Conservation (phyloP, 2,113 vertebrate species). For the Megaleporinus macrocephalus region DNA sequence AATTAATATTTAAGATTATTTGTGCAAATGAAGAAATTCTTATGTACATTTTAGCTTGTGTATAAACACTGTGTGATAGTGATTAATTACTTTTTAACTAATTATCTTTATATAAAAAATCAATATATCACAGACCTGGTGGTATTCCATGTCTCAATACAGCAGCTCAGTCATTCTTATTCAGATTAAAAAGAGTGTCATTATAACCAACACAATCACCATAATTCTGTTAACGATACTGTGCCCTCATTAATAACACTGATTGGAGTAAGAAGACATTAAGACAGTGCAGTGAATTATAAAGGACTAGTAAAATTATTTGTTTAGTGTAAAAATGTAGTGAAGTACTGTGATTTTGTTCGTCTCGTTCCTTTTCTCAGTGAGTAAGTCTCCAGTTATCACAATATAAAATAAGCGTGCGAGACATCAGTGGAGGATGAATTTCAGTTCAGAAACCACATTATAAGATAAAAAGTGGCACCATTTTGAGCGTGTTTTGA, state of each 20-base stretch:
- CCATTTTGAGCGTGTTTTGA: background rate
- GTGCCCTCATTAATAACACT: background rate
- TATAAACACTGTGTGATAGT: background rate
- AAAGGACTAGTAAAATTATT: background rate
- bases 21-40: background rate
- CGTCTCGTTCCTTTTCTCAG: background rate
- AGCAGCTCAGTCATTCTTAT: background rate
- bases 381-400: too few species aligned
- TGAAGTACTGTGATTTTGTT: background rate
- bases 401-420: background rate
- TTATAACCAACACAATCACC: background rate
- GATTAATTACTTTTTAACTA: background rate
- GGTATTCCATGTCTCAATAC: background rate
- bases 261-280: background rate
- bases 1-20: background rate
- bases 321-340: background rate
- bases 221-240: background rate
- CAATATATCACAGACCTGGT: background rate
- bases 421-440: background rate
- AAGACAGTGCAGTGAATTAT: background rate
- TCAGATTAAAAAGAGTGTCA: background rate
- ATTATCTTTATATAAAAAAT: background rate
- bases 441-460: background rate
- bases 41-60: background rate
- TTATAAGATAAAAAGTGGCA: background rate